Conservation (phyloP, 2,797 vertebrate species). For the Knipowitschia caucasica region DNA sequence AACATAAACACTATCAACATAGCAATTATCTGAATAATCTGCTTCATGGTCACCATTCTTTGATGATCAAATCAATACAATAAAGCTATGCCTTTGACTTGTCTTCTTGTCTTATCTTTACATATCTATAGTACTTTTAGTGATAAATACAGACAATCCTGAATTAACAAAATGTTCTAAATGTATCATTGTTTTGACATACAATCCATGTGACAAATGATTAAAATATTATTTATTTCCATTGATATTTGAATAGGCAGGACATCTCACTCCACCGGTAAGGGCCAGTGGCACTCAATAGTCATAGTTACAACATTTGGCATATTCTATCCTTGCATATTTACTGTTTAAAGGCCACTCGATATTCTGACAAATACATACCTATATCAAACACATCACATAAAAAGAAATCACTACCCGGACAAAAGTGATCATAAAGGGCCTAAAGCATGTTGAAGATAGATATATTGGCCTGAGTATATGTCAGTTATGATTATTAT, state of each 20-base stretch:
- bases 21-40: conserved; percentile 50
- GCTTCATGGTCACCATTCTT: conserved; percentile 61
- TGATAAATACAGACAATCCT: too few relatives aligned
- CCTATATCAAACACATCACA: conserved; percentile 43
- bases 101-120: conserved; percentile 28
- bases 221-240: conserved; percentile 68
- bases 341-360: conserved; percentile 68
- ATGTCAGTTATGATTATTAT: conserved; percentile 10
- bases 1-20: conserved; percentile 37
- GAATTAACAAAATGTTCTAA: background rate
- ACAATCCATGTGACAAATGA: conserved; percentile 12
- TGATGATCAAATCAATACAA: conserved; percentile 48
- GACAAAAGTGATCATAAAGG: background rate
- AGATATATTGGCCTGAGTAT: background rate
- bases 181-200: background rate
- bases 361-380: conserved; percentile 54
- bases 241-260: conserved; percentile 42
- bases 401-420: conserved; percentile 21
- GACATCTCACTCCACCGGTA: conserved; percentile 16
- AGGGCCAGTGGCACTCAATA: conserved; percentile 17
- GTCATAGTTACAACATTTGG: conserved; percentile 43
- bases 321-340: conserved; percentile 55
- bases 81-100: conserved; percentile 54
- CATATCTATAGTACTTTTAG: background rate
- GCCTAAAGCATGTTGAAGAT: conserved; percentile 28